These are phyloP conservation scores for Pardosa pseudoannulata DNA, from an alignment of 2,888 invertebrate genomes.

Conservation along the genomic window DNA sequence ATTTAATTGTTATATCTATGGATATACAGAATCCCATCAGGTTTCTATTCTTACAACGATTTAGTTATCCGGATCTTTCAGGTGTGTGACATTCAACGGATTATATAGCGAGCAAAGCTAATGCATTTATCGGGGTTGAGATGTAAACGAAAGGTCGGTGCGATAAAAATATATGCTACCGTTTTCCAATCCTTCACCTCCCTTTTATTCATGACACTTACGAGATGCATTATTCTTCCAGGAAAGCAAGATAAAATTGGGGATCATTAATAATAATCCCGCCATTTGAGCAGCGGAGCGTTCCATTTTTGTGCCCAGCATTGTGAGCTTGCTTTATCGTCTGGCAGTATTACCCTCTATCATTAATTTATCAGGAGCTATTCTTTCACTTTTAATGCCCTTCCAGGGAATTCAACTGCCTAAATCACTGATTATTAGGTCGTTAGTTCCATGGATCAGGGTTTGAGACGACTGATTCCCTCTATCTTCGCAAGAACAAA, in stretches of 20 bases:
- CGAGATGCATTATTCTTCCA: slow-evolving; percentile 2
- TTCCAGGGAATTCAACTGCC: not conserved
- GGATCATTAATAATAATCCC: slow-evolving; percentile 17
- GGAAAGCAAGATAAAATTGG: slow-evolving; percentile 5
- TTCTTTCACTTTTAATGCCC: slow-evolving; percentile 10
- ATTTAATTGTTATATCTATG: no score
- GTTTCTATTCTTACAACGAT: no score
- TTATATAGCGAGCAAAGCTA: no score
- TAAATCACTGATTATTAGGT: slow-evolving; percentile 14
- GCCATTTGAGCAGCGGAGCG: not conserved
- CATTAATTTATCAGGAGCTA: slow-evolving; percentile 12
- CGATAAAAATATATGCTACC: not conserved
- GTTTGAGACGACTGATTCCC: not conserved
- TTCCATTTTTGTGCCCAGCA: slow-evolving; percentile 10
- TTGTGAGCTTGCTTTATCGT: slow-evolving; percentile 7
- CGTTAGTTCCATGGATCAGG: not conserved
- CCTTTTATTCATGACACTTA: not conserved
- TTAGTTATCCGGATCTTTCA: no score
- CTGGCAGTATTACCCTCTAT: not conserved
- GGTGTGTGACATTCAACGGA: no score
- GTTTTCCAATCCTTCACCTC: not conserved
- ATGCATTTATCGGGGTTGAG: not conserved
- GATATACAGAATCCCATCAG: no score
- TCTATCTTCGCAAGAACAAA: not conserved
- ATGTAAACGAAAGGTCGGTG: not conserved